A percentile compares a stretch with the other conserved stretches of the same genome.
phyloP scores from a whole-genome alignment of 2,797 vertebrate genomes.

The Sebastes ruberrimus region DNA sequence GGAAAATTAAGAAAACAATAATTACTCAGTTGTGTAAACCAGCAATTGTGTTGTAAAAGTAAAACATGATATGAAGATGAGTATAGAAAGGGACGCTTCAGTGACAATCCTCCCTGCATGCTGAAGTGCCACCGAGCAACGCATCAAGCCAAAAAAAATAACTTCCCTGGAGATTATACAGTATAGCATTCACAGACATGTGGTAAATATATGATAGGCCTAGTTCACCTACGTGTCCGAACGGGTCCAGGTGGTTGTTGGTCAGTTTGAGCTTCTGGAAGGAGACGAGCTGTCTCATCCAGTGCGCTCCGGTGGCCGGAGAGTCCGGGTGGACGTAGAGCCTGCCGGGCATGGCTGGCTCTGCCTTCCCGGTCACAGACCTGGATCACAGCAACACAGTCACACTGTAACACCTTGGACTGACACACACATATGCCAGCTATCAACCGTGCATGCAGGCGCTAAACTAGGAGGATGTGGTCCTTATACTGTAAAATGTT shows the following conservation, averaged over 20 bases:
- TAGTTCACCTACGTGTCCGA: slow-evolving; percentile 93
- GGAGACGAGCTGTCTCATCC: slow-evolving; percentile 98
- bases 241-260: slow-evolving; percentile 99
- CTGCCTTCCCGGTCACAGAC: slow-evolving; percentile 99
- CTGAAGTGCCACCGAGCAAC: neutral
- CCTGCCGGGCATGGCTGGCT: slow-evolving; percentile 96
- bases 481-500: neutral
- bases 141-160: neutral
- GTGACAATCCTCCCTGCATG: too few species aligned
- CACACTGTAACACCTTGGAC: slow-evolving; percentile 14
- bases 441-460: neutral
- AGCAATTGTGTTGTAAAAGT: neutral
- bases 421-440: neutral
- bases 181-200: neutral
- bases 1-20: neutral
- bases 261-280: slow-evolving; percentile 99
- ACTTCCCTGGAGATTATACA: neutral
- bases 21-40: neutral
- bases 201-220: slow-evolving; percentile 23
- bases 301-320: slow-evolving; percentile 95
- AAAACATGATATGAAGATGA: neutral
- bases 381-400: slow-evolving; percentile 72
- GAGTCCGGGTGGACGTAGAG: slow-evolving; percentile 98
- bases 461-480: neutral
- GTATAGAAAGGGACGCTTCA: too few species aligned